Evolutionary conservation across 2,113 vertebrate species (phyloP), one percentile per base, ranked within the genome.

Genomic region (Misgurnus anguillicaudatus): DNA sequence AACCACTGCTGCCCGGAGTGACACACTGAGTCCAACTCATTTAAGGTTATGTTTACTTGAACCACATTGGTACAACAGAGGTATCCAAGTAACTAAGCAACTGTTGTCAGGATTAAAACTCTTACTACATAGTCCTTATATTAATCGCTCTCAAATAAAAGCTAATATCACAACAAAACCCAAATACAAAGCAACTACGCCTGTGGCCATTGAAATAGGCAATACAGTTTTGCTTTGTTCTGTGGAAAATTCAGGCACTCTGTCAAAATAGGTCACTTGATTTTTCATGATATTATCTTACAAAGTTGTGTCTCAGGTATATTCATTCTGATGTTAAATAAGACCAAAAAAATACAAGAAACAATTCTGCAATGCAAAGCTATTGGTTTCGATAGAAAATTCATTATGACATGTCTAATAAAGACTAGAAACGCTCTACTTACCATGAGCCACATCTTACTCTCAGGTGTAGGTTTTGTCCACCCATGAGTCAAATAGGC

Each of bases 61-160:
- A 55, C 4, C 47, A 9, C 63, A 41, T 76, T 68, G 17, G 8
- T 71, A 36, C 75, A 58, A 79, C 62, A 24, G 16, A 72, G 38
- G 11, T 55, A 21, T 41, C 36, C 38, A 77, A 75, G 79, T 85
- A 75, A 75, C 82, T 80, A 78, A 82, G 87, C 82, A 85, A 90
- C 89, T 69, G 84, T 90, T 82, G 75, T 87, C 61, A 79, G 79
- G 17, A 83, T 75, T 39, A 71, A 79, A 48, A 80, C 57, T 65
- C 73, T 48, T 58, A 58, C 62, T 62, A 55, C 19, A 42, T 5
- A 42, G 38, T n/a, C 69, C 57, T 57, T n/a, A 58, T 31, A 42
- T 17, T 77, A 60, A 42, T 6, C 9, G 13, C 17, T 55, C 24
- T 41, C 36, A 77, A 16, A 38, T 21, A 47, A 66, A 57, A 39